Conservation (phyloP, 1,140 invertebrate genomes). For the Drosophila sucinea region DNA sequence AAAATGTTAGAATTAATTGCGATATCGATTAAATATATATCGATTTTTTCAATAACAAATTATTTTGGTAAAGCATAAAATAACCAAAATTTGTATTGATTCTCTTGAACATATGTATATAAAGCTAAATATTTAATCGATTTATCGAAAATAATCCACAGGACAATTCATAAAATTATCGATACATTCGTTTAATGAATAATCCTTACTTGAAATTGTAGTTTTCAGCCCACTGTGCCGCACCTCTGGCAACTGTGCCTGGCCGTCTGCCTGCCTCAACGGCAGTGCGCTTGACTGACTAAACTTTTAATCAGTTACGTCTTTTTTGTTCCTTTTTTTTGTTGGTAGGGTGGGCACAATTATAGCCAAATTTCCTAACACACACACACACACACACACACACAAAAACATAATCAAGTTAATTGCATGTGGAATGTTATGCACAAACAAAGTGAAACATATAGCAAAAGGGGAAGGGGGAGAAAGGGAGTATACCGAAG, state of each 20-base stretch:
- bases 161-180: too few relatives aligned
- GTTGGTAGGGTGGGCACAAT: conserved; percentile 39
- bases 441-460: conserved; percentile 30
- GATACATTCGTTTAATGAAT: too few relatives aligned
- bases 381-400: conserved; percentile 23
- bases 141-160: too few relatives aligned
- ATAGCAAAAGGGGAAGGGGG: conserved; percentile 2
- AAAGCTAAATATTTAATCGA: too few relatives aligned
- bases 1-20: too few relatives aligned
- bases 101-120: too few relatives aligned
- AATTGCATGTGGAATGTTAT: conserved; percentile 69
- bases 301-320: conserved; percentile 73
- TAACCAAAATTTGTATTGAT: too few relatives aligned
- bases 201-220: too few relatives aligned
- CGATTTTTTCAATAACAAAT: too few relatives aligned
- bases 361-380: conserved; percentile 61
- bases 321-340: neutral
- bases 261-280: conserved; percentile 56
- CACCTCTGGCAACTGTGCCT: neutral
- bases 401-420: conserved; percentile 80
- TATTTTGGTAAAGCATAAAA: too few relatives aligned
- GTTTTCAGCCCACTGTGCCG: neutral
- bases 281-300: conserved; percentile 48
- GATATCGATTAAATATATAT: too few relatives aligned
- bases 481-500: neutral